These are phyloP conservation scores for Alcedo quadribrachys DNA, from an alignment of 2,797 vertebrate genomes.

Conservation along the genomic window DNA sequence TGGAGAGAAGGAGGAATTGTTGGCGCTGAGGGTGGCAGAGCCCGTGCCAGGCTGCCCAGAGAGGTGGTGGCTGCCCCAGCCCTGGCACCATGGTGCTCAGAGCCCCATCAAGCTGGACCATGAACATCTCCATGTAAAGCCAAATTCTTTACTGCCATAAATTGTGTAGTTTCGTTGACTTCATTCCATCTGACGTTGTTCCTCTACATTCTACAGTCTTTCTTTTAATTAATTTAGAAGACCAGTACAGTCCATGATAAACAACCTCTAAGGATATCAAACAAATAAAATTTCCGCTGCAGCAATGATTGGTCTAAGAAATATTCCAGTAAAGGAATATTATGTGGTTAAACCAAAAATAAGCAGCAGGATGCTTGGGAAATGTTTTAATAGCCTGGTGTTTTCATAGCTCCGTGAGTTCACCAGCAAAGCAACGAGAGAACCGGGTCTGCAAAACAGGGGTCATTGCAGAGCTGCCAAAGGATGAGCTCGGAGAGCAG, in stretches of 20 bases:
- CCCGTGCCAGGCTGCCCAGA: no score
- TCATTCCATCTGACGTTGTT: background rate
- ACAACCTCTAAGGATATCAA: conserved; percentile 3
- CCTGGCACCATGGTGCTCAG: background rate
- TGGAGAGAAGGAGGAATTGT: no score
- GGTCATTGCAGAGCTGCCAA: background rate
- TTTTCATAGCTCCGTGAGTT: background rate
- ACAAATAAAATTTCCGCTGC: conserved; percentile 32
- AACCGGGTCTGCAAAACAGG: background rate
- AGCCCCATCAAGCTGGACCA: background rate
- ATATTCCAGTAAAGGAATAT: background rate
- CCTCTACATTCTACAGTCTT: background rate
- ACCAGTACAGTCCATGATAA: background rate
- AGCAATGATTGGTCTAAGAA: conserved; percentile 3
- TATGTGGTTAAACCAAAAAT: background rate
- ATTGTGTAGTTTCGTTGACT: background rate
- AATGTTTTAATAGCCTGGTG: background rate
- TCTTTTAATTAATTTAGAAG: conserved; percentile 32
- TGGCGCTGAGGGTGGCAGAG: no score
- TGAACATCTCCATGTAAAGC: background rate
- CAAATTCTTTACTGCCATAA: background rate
- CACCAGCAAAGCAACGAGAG: background rate
- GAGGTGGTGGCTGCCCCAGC: no score
- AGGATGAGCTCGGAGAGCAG: background rate
- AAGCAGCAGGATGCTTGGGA: conserved; percentile 29